Evolutionary conservation across 2,888 invertebrate species (phyloP), one percentile per base, ranked within the genome.

Genomic region (Hoplodrina ambigua): DNA sequence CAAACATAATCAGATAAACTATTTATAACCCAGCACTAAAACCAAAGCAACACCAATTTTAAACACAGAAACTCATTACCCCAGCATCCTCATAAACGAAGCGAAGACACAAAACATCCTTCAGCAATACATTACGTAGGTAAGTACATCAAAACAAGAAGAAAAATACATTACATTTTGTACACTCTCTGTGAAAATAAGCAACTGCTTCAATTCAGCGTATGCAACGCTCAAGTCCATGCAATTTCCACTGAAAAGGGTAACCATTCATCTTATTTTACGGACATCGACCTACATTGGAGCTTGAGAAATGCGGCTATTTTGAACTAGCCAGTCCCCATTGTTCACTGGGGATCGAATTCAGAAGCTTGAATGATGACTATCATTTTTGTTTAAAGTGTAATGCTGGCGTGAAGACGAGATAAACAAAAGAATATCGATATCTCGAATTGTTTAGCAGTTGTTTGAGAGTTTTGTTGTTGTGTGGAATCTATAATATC

Each of bases 191-290:
- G 65, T 25, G 63, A 78, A 81, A 72, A 80, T 83, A 81, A 81
- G 72, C 72, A 76, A 82, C 72, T 71, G 66, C 73, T 82, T 65
- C 81, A 81, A 81, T 83, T 75, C 76, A 84, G n/a, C 72, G 75
- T 78, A 85, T 87, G 84, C 86, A 86, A 64, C 78, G 69, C 57
- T 79, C 81, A 83, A 78, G 79, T 75, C 80, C 78, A 76, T 84
- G 82, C 76, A 80, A 84, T 83, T 84, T 76, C 76, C 75, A 76
- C 77, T 83, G 85, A 86, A 88, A 85, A 76, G 81, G 71, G 80
- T 80, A 66, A 80, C 85, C 78, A 86, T 87, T 86, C 82, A 85
- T 87, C 86, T 85, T 87, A 84, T 87, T 85, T 86, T 81, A 77
- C 81, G 84, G 83, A 83, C 87, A 85, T 80, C 80, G 87, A 85